Evolutionary conservation across 2,888 invertebrate species (phyloP).

Genomic region (Yponomeuta cagnagella): DNA sequence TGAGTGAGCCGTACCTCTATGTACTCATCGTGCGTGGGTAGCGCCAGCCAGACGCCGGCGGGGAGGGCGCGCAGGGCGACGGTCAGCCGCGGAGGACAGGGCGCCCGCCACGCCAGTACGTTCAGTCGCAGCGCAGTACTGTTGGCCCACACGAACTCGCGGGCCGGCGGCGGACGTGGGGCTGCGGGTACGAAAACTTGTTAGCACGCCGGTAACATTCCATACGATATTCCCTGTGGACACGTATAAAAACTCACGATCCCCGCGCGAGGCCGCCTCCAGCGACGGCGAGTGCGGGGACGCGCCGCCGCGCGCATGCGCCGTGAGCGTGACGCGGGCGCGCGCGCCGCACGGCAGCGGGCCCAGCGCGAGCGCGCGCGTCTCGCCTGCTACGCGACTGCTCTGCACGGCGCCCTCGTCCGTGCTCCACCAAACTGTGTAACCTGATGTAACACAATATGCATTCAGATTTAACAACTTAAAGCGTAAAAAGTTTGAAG

Average conservation of each 20-base stretch:
- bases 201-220: not conserved
- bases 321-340: constrained; percentile 80
- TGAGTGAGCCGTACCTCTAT: constrained; percentile 34
- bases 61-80: constrained; percentile 64
- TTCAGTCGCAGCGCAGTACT: constrained; percentile 81
- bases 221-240: too few species aligned
- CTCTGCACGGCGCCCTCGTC: constrained; percentile 21
- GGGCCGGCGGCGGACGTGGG: constrained; percentile 71
- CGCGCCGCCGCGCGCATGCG: constrained; percentile 81
- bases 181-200: not conserved
- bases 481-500: not conserved
- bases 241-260: constrained; percentile 49
- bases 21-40: constrained; percentile 35
- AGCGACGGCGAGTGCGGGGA: constrained; percentile 77
- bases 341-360: constrained; percentile 82
- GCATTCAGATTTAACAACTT: not conserved
- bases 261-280: constrained; percentile 78
- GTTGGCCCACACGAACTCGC: constrained; percentile 81
- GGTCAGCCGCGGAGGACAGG: constrained; percentile 81
- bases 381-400: constrained; percentile 38
- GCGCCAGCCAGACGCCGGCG: constrained; percentile 52
- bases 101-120: constrained; percentile 83
- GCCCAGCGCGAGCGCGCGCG: constrained; percentile 64
- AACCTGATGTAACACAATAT: constrained; percentile 31
- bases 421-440: constrained; percentile 42